These are phyloP conservation scores for Anthrax anthrax DNA, from an alignment of 2,888 invertebrate species.

Conservation along the genomic window DNA sequence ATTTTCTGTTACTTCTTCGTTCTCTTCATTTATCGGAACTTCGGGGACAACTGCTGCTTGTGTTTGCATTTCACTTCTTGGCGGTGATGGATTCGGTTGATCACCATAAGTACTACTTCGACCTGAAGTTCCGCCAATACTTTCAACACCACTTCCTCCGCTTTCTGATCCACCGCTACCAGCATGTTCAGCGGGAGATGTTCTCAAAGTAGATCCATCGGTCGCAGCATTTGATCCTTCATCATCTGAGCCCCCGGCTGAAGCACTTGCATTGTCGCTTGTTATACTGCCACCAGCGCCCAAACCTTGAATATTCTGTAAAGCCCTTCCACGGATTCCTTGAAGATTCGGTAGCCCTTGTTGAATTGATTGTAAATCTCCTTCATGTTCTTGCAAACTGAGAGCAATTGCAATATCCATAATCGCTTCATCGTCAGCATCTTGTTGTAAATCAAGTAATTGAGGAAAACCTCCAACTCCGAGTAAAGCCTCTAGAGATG, in stretches of 20 bases:
- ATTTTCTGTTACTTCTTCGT: conserved; percentile 24
- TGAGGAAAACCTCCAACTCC: conserved; percentile 55
- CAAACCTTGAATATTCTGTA: conserved; percentile 36
- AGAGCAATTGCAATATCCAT: conserved; percentile 91
- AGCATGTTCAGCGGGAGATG: conserved; percentile 65
- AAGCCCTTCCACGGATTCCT: conserved; percentile 24
- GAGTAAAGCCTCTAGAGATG: conserved; percentile 37
- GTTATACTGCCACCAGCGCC: conserved; percentile 10
- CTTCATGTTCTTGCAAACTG: conserved; percentile 74
- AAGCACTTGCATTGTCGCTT: conserved; percentile 61
- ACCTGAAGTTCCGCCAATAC: conserved; percentile 88
- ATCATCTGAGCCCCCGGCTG: conserved; percentile 82
- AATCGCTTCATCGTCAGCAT: conserved; percentile 93
- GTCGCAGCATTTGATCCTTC: conserved; percentile 92
- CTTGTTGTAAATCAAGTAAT: conserved; percentile 77
- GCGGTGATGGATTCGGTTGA: conserved; percentile 29
- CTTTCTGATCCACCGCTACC: conserved; percentile 70
- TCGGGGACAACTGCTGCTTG: conserved; percentile 13
- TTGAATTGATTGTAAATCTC: conserved; percentile 40
- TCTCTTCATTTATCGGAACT: conserved; percentile 21
- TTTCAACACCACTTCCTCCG: conserved; percentile 83
- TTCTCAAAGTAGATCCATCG: conserved; percentile 81
- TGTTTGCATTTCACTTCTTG: conserved; percentile 17
- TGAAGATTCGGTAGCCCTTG: conserved; percentile 32
- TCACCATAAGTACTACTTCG: conserved; percentile 86